Base-by-base conservation (phyloP, 2,113 vertebrate species). In the Leuciscus idus region DNA sequence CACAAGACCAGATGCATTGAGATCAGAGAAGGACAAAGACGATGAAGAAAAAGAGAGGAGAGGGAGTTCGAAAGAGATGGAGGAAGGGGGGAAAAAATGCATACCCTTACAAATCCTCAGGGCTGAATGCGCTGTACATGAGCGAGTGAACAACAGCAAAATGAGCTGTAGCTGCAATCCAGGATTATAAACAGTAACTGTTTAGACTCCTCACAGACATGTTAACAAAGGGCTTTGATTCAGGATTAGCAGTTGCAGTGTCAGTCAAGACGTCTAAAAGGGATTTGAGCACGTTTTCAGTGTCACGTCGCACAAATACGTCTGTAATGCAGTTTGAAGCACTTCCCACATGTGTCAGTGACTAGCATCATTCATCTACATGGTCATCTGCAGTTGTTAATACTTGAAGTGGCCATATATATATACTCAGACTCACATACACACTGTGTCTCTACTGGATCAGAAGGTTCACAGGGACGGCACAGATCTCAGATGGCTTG, bases 201-300 rank as follows among this genome's bases (percentile, higher is more conserved):
- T 83, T 83, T 72, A 83, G 64, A 72, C 17, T 70, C 33, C 13
- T 36, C 46, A 55, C 66, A 83, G 81, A 87, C 39, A 83, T 73
- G 88, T 89, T 88, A 89, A 91, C 80, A 89, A 23, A 88, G 86
- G 89, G 89, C 87, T 88, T 92, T 86, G 89, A 90, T 91, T 84
- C 77, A 74, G 92, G 91, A 92, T 93, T 92, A 91, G 89, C 87
- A 88, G 78, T 90, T 91, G 91, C 91, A 90, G 88, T 90, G 90
- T 89, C 92, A 93, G 90, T 91, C 91, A 92, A 88, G 91, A 92
- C 87, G 88, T 92, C 90, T 92, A 88, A 88, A 89, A 90, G 90
- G 86, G 46, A 21, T 52, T 52, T 77, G 26, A 77, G 8, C 50
- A 52, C 8, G 10, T 30, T 76, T 52, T 19, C 26, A 33, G 46